Evolutionary conservation across 2,113 vertebrate genomes (phyloP).

Genomic region (Arothron firmamentum): DNA sequence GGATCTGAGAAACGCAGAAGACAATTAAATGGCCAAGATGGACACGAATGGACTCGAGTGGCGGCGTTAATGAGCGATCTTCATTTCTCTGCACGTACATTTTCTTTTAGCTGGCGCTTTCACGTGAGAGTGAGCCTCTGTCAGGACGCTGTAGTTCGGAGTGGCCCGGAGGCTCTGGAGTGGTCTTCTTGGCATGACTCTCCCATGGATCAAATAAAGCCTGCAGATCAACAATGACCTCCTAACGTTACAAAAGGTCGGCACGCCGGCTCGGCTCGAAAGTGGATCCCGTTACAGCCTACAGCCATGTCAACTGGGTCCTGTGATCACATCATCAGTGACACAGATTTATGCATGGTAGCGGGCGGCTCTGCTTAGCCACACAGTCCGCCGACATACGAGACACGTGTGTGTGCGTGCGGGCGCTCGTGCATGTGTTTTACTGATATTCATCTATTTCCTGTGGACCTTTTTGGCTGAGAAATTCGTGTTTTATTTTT

Average conservation of each 20-base stretch:
- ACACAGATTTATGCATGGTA: conserved; percentile 18
- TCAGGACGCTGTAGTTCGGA: neutral
- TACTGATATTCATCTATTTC: too few species aligned
- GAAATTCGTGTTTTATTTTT: too few species aligned
- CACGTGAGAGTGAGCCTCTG: neutral
- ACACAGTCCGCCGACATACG: conserved; percentile 7
- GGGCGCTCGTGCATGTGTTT: too few species aligned
- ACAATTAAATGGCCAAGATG: too few species aligned
- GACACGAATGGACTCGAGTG: too few species aligned
- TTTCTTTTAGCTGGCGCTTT: neutral
- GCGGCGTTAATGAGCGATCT: too few species aligned
- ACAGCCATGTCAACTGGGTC: conserved; percentile 15
- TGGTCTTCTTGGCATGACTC: neutral
- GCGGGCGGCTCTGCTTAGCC: neutral
- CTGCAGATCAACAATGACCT: conserved; percentile 29
- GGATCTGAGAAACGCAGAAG: too few species aligned
- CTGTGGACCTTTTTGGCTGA: too few species aligned
- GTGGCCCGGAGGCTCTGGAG: neutral
- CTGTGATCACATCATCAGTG: conserved; percentile 28
- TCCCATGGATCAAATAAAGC: conserved; percentile 8
- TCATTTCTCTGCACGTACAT: too few species aligned
- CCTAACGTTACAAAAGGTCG: conserved; percentile 43
- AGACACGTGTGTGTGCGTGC: neutral
- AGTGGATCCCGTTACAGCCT: conserved; percentile 36
- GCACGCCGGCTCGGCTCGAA: conserved; percentile 14